phyloP scores from a whole-genome alignment of 2,113 vertebrate species.

The Glaucidium brasilianum region DNA sequence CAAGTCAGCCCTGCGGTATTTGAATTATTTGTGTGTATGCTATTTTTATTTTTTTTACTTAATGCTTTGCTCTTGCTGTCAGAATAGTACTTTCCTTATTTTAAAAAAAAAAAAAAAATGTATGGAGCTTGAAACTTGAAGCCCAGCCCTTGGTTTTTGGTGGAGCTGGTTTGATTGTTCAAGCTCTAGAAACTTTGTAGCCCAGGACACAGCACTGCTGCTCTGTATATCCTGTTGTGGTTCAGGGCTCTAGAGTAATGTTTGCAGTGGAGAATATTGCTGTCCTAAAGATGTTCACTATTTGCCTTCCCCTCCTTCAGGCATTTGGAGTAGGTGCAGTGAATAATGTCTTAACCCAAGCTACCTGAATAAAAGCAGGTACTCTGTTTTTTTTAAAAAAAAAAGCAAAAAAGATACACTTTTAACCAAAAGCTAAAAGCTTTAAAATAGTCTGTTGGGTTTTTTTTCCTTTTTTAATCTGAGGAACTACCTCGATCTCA shows the following conservation, averaged over 20 bases:
- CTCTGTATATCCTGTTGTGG: neutral
- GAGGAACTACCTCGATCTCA: neutral
- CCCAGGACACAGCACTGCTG: neutral
- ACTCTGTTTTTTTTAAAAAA: neutral
- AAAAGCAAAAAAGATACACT: neutral
- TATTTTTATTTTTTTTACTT: neutral
- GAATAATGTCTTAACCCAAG: neutral
- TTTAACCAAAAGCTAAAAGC: neutral
- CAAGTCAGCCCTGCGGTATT: rapidly evolving
- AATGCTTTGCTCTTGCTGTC: neutral
- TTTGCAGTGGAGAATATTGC: neutral
- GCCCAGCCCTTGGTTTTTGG: neutral
- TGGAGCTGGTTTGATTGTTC: neutral
- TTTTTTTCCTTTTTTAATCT: neutral
- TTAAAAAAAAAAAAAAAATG: neutral
- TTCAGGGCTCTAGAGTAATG: neutral
- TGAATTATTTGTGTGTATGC: rapidly evolving
- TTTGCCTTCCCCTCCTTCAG: neutral
- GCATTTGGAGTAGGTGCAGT: neutral
- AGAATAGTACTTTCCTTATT: neutral
- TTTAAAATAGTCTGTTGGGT: neutral
- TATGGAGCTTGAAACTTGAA: neutral
- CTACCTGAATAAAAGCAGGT: neutral
- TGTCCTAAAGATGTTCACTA: neutral
- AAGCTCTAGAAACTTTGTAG: neutral